Base-by-base conservation (phyloP, 2,797 vertebrate genomes). In the Anolis apletophallus region DNA sequence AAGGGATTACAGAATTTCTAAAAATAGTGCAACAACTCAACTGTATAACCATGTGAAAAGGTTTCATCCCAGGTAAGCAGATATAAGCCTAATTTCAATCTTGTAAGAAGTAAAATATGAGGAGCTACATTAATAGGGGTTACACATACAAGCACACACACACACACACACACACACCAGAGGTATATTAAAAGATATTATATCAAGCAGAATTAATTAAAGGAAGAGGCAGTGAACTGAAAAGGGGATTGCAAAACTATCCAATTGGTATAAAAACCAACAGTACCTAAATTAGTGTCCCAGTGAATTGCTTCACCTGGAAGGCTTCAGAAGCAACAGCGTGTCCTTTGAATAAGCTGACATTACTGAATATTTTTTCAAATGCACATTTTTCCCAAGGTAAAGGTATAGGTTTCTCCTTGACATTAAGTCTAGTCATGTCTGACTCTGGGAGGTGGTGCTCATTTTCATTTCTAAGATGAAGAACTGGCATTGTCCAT, bases 141-240 rank as follows among this genome's bases (percentile, higher is more conserved):
- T 46, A 46, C 7, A 46, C 46, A 46, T 46, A 46, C 40, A 46
- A 46, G 40, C 40, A n/a, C n/a, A n/a, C n/a, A n/a, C 5, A 40
- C 40, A 40, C 2, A 5, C 40, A 40, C 40, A 40, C 40, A 40
- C 46, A 46, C 46, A 46, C 46, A 46, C 46, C 46, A 46, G 46
- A 46, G 46, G 46, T 46, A 46, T 52, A 84, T 55, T 68, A 80
- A 79, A 64, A 92, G 83, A 34, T 88, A 52, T 75, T n/a, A 76
- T 17, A 83, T 87, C 74, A 89, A 90, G 81, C 50, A 91, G 84
- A 61, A 6, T 83, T 5, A 29, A 12, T 68, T 29, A 68, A 68
- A 68, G 11, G 10, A 59, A 59, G 5, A 46, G 46, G 46, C 19
- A 14, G 57, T 59, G 57, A 68, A 68, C 11, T 68, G 67, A 68